Evolutionary conservation across 2,797 vertebrate species (phyloP).

Genomic region (Nyctalus aviator): DNA sequence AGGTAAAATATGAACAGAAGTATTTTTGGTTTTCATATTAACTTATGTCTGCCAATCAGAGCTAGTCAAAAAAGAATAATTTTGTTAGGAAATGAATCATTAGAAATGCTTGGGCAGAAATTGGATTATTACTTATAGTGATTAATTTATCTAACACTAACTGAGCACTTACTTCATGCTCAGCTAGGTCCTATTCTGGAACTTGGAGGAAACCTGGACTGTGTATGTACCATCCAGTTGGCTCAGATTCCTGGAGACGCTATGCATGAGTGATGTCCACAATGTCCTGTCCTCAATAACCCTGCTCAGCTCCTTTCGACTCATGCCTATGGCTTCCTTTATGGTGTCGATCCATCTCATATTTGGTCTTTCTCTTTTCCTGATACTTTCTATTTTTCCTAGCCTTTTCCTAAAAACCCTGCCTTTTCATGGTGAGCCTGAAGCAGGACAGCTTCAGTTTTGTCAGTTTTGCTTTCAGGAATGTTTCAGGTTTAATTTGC

Average conservation of each 20-base stretch:
- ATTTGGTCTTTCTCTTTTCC: not conserved
- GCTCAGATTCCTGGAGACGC: not conserved
- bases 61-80: slow-evolving; percentile 24
- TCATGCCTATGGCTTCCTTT: not conserved
- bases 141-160: not conserved
- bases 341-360: not conserved
- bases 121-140: not conserved
- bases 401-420: too few species aligned
- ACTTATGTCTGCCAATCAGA: not conserved
- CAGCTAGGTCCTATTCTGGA: not conserved
- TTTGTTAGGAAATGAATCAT: slow-evolving; percentile 16
- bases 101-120: slow-evolving; percentile 34
- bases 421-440: not conserved
- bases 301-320: not conserved
- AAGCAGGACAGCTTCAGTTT: not conserved
- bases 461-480: not conserved
- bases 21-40: slow-evolving; percentile 44
- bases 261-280: not conserved
- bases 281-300: not conserved
- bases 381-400: not conserved
- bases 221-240: not conserved
- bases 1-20: slow-evolving; percentile 19
- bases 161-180: not conserved
- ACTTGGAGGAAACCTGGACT: not conserved
- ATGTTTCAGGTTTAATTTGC: not conserved